phyloP scores from a whole-genome alignment of 2,113 vertebrate genomes.

The Halichoeres trimaculatus region DNA sequence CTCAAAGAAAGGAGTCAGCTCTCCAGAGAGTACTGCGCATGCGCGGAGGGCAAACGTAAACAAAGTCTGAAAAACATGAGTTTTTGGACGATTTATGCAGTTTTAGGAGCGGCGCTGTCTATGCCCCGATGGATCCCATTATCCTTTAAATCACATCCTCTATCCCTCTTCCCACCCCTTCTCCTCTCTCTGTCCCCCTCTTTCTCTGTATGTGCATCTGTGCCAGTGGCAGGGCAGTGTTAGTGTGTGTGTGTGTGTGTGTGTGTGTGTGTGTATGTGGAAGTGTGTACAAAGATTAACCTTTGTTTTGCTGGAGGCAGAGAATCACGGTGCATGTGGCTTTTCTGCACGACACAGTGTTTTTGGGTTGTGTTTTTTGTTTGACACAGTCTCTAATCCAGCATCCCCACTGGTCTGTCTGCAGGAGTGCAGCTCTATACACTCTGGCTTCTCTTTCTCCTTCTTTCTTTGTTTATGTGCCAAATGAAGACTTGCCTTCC shows the following conservation, averaged over 20 bases:
- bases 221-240: conserved; percentile 74
- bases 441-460: conserved; percentile 46
- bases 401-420: conserved; percentile 70
- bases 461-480: conserved; percentile 32
- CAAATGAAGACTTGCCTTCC: conserved; percentile 51
- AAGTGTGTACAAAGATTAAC: conserved; percentile 72
- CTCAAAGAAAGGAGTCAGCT: too few species aligned
- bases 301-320: conserved; percentile 71
- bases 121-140: too few species aligned
- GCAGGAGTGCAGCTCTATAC: conserved; percentile 63
- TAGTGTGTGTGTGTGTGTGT: conserved; percentile 61
- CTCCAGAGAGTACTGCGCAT: too few species aligned
- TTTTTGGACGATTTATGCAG: too few species aligned
- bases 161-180: conserved; percentile 49
- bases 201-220: conserved; percentile 49
- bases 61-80: too few species aligned
- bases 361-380: conserved; percentile 66
- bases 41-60: too few species aligned
- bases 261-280: conserved; percentile 45
- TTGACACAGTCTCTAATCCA: conserved; percentile 74
- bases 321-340: conserved; percentile 78
- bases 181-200: conserved; percentile 32
- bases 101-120: too few species aligned
- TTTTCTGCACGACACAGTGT: conserved; percentile 72
- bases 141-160: conserved; percentile 61